Evolutionary conservation across 92 coral and sea anemone species (phyloP), one percentile per base, ranked within the genome.

Genomic region (Umimayanthus kanabou): DNA sequence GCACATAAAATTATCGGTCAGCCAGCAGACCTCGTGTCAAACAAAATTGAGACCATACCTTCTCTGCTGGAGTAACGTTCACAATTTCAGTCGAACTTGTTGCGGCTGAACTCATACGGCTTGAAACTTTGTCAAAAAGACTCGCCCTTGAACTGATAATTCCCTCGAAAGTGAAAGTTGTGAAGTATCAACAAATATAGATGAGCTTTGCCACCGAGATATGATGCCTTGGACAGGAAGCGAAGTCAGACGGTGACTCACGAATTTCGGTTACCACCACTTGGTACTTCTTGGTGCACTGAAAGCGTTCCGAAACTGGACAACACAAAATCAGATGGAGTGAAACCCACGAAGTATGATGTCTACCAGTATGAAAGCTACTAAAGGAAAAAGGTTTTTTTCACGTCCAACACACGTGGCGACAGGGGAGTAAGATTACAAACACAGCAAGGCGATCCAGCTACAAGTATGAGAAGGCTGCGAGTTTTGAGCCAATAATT

Each of bases 91-190:
- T 83, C 55, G 87, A 83, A 83, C 87, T 83, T 71, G 87, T 83
- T 83, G 77, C 87, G 87, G 87, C 87, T 83, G 87, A 83, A 83
- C 87, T 83, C 87, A 83, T 83, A 83, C 87, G 87, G 87, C 87
- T 83, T 83, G 87, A 83, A 74, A 45, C 87, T 83, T 83, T 53
- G 87, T 83, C 87, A 47, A 74, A 47, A 69, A 83, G 87, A 83
- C 87, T 71, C 67, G 64, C 67, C 87, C 87, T 70, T 83, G 64
- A 45, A 42, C 76, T 83, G 77, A 83, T 83, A 78, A 43, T 70
- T 83, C 87, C 65, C 87, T 43, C 65, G 87, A 83, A 83, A 83
- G 78, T 83, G 78, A 83, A 83, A 83, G 64, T 73, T 70, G 87
- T 83, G 78, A 83, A 83, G 78, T 83, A 70, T 70, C 64, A 69